Conservation (phyloP, 2,888 invertebrate genomes). For the Acanthosepion pharaonis region DNA sequence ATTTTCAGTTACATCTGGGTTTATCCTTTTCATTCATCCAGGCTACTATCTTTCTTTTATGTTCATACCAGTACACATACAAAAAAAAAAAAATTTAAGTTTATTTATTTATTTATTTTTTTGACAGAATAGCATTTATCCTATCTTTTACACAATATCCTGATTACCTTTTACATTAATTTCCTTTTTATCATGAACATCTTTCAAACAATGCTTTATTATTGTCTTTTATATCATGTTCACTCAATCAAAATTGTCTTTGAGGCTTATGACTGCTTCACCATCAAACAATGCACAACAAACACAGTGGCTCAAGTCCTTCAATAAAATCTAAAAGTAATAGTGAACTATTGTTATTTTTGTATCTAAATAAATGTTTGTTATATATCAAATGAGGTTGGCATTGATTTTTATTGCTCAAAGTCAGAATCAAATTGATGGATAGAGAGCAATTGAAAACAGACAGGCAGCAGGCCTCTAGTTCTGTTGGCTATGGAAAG, state of each 20-base stretch:
- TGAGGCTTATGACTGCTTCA: not conserved
- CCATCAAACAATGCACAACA: slow-evolving; percentile 23
- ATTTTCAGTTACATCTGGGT: not conserved
- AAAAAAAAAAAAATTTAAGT: not conserved
- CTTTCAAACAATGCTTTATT: not conserved
- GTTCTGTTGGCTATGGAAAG: not conserved
- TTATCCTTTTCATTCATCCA: not conserved
- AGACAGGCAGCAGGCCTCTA: not conserved
- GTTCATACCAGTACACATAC: not conserved
- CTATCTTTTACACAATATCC: not conserved
- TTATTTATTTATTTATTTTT: too few species aligned
- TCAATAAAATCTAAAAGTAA: not conserved
- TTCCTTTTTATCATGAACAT: not conserved
- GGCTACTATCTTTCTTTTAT: not conserved
- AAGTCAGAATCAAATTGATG: slow-evolving; percentile 33
- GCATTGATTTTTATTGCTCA: slow-evolving; percentile 33
- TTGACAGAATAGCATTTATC: not conserved
- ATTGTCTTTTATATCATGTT: not conserved
- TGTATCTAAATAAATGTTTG: not conserved
- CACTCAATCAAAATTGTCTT: not conserved
- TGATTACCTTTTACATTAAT: not conserved
- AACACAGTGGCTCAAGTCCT: not conserved
- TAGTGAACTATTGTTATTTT: not conserved
- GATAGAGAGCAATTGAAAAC: not conserved
- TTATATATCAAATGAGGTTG: not conserved